A percentile compares a stretch with the other conserved stretches of the same genome.
These are phyloP conservation scores for Anoncus sp. DNA, from an alignment of 2,888 invertebrate genomes.

Conservation along the genomic window DNA sequence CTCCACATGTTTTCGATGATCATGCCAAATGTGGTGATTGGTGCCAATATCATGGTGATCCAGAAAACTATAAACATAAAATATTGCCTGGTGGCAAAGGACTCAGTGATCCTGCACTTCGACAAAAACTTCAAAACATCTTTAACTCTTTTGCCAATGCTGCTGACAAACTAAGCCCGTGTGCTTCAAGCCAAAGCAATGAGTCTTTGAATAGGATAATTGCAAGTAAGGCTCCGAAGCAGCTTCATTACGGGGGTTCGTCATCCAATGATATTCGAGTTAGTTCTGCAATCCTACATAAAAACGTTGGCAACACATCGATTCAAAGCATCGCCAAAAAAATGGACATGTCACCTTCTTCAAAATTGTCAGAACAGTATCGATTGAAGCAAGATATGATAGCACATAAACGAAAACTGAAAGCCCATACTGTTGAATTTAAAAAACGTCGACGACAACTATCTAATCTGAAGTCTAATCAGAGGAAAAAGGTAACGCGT, in stretches of 20 bases:
- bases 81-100: slow-evolving; percentile 21
- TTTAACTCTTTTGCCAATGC: slow-evolving; percentile 58
- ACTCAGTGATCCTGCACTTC: not conserved
- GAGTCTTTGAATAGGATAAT: slow-evolving; percentile 60
- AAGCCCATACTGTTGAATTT: slow-evolving; percentile 28
- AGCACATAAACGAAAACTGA: not conserved
- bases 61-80: slow-evolving; percentile 25
- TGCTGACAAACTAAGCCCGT: slow-evolving; percentile 60
- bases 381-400: slow-evolving; percentile 37
- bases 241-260: slow-evolving; percentile 62
- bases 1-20: slow-evolving; percentile 10
- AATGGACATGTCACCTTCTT: slow-evolving; percentile 40
- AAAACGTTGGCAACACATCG: slow-evolving; percentile 55
- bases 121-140: slow-evolving; percentile 37
- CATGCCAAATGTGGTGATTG: slow-evolving; percentile 38
- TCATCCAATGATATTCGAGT: slow-evolving; percentile 59
- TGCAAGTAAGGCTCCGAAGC: slow-evolving; percentile 59
- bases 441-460: slow-evolving; percentile 55
- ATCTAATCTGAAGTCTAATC: slow-evolving; percentile 31
- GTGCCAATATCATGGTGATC: slow-evolving; percentile 19
- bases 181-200: slow-evolving; percentile 62
- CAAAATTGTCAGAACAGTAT: slow-evolving; percentile 37
- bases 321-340: slow-evolving; percentile 28
- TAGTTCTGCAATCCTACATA: slow-evolving; percentile 51
- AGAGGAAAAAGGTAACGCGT: slow-evolving; percentile 12